Base-by-base conservation (phyloP, 2,797 vertebrate species). In the Nasua narica region DNA sequence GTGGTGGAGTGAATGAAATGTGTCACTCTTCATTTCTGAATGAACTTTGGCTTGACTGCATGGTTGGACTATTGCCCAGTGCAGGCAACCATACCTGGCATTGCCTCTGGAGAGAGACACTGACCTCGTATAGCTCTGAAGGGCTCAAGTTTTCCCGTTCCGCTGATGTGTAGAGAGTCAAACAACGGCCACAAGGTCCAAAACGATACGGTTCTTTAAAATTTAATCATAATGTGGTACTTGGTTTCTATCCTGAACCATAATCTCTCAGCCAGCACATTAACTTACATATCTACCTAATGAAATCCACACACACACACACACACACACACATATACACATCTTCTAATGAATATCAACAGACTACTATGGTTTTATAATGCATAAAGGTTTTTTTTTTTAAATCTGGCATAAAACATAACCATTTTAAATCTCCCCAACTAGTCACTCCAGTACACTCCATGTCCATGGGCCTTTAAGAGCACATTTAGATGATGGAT, bases 331-430 rank as follows among this genome's bases (percentile, higher is more conserved):
- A 48, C 81, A 90, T 65, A n/a, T 70, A 56, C 23, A 93, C 35
- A 82, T 87, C 79, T 93, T 95, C 90, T 86, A 98, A 91, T 96
- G 89, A 93, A 74, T 96, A 84, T 67, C 87, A 91, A 74, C 90
- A 89, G 52, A 95, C 94, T 40, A 91, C 32, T 70, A 37, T n/a
- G 43, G 58, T 69, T 97, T 95, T 95, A 84, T n/a, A n/a, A n/a
- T 93, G 79, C 87, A 89, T 78, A 60, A 86, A 69, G 77, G 32
- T 2, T 1, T 84, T 91, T 87, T 58, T 87, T 58, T 79, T 23
- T 11, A 85, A 95, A 85, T 79, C 35, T 94, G 92, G 90, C 87
- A 23, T 87, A 84, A 95, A 96, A 81, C 35, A 58, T 70, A 82
- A 58, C 40, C 12, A 48, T 60, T 85, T 65, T 85, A 93, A 97